These are phyloP conservation scores for Phoronis australis DNA, from an alignment of 2,888 invertebrate genomes.

Conservation along the genomic window DNA sequence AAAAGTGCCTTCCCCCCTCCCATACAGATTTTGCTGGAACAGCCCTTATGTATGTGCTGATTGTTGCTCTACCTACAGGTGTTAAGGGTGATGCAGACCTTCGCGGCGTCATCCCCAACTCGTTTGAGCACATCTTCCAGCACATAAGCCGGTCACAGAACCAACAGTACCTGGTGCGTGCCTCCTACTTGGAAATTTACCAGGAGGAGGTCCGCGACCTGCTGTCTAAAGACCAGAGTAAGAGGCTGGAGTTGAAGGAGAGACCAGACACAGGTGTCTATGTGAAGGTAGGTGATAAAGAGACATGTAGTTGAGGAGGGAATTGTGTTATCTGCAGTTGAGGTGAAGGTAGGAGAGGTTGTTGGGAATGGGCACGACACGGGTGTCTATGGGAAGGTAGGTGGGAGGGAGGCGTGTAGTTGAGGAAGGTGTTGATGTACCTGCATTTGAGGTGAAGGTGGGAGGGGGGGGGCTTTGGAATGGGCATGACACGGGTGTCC, in stretches of 20 bases:
- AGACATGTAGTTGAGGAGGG: background rate
- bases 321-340: background rate
- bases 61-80: constrained; percentile 54
- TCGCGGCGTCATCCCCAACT: constrained; percentile 87
- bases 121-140: constrained; percentile 95
- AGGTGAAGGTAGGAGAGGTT: background rate
- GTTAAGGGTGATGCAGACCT: constrained; percentile 62
- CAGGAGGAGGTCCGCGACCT: constrained; percentile 67
- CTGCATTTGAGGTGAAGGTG: no score
- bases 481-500: no score
- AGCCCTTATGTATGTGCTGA: background rate
- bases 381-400: no score
- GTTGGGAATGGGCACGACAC: no score
- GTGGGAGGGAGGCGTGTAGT: no score
- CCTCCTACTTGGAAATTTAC: constrained; percentile 96
- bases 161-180: constrained; percentile 90
- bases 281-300: constrained; percentile 69
- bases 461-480: no score
- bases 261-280: constrained; percentile 81
- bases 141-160: constrained; percentile 88
- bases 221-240: constrained; percentile 65
- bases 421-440: no score
- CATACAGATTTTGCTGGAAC: background rate
- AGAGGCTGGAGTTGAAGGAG: constrained; percentile 70
- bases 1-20: background rate